phyloP scores from a whole-genome alignment of 2,113 vertebrate species.

The Burhinus bistriatus region DNA sequence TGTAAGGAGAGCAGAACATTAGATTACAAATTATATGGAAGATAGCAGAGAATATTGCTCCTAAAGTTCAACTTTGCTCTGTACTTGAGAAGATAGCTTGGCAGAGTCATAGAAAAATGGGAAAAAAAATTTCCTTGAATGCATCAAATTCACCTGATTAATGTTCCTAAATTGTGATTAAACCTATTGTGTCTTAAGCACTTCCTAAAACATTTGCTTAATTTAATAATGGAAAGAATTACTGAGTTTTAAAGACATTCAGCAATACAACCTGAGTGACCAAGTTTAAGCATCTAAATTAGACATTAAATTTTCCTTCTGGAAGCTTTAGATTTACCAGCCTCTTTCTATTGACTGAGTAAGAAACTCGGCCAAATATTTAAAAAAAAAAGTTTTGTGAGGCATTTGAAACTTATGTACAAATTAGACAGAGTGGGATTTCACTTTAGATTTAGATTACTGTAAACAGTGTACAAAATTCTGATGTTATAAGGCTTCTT shows the following conservation, averaged over 20 bases:
- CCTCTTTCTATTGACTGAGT: background rate
- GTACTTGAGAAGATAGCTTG: background rate
- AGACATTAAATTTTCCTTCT: background rate
- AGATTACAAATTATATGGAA: background rate
- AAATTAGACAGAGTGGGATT: background rate
- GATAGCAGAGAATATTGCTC: background rate
- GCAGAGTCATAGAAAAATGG: background rate
- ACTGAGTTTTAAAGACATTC: background rate
- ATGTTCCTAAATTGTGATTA: background rate
- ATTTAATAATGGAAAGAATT: background rate
- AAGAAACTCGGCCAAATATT: background rate
- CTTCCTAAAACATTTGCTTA: background rate
- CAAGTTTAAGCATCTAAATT: background rate
- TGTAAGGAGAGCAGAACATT: background rate
- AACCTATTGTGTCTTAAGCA: background rate
- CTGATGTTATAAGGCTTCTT: background rate
- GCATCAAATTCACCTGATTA: background rate
- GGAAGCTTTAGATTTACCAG: background rate
- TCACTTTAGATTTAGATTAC: background rate
- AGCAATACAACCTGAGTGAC: background rate
- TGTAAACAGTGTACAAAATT: background rate
- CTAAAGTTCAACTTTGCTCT: background rate
- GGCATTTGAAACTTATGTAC: background rate
- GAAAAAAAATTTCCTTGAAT: background rate
- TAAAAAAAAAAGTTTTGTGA: background rate